Evolutionary conservation across 1,140 invertebrate species (phyloP).

Genomic region (Zaprionus camerounensis): DNA sequence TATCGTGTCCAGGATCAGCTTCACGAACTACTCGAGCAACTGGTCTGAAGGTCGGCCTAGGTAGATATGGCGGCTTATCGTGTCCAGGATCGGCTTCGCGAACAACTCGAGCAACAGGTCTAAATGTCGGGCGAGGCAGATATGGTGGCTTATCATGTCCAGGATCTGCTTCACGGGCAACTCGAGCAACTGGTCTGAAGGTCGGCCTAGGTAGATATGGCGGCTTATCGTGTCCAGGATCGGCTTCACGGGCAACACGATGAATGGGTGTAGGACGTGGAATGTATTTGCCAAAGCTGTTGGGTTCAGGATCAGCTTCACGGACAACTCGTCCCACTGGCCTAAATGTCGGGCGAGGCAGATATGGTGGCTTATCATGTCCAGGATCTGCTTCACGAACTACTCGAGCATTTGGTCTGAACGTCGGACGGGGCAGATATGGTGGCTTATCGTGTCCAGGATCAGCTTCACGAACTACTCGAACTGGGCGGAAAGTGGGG

Average conservation of each 20-base stretch:
- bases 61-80: slow-evolving; percentile 9
- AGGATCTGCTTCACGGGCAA: background rate
- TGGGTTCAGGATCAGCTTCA: background rate
- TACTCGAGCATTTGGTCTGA: background rate
- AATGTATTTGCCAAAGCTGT: background rate
- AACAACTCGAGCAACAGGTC: too few relatives aligned
- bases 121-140: too few relatives aligned
- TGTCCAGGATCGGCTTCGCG: slow-evolving; percentile 21
- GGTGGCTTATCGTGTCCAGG: slow-evolving; percentile 15
- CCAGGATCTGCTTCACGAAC: background rate
- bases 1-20: background rate
- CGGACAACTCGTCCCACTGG: background rate
- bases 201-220: too few relatives aligned
- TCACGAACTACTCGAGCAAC: background rate
- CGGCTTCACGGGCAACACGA: slow-evolving; percentile 17
- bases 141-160: slow-evolving; percentile 13
- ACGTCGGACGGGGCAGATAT: slow-evolving; percentile 13
- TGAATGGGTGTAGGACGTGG: slow-evolving; percentile 5
- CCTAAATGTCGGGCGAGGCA: background rate
- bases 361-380: slow-evolving; percentile 10
- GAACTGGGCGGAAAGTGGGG: background rate
- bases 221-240: too few relatives aligned
- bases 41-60: background rate
- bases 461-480: slow-evolving; percentile 11
- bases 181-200: too few relatives aligned